Conservation (phyloP, 1,140 invertebrate species). For the Mycetomoellerius zeteki region DNA sequence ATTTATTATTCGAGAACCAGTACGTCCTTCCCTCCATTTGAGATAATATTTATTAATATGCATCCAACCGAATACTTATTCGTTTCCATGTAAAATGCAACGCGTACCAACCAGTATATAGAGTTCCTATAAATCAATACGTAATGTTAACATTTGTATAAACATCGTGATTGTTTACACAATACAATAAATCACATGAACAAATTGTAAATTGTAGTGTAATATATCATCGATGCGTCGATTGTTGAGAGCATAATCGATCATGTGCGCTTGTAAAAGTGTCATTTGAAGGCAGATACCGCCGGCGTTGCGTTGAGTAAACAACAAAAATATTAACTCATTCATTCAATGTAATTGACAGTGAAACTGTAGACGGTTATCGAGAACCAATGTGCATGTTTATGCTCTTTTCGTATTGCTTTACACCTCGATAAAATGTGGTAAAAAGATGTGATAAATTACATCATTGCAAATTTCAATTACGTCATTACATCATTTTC, state of each 20-base stretch:
- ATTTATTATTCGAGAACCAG: neutral
- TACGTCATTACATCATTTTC: neutral
- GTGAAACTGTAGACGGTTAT: conserved; percentile 44
- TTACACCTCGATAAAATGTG: neutral
- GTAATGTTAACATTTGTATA: conserved; percentile 30
- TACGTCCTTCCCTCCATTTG: neutral
- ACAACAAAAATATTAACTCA: conserved; percentile 55
- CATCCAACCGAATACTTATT: neutral
- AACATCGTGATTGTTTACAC: conserved; percentile 46
- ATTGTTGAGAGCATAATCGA: conserved; percentile 22
- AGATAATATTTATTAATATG: conserved; percentile 45
- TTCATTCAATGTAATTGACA: conserved; percentile 68
- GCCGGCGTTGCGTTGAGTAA: neutral
- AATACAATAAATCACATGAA: conserved; percentile 39
- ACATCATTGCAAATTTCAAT: neutral
- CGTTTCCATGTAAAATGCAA: conserved; percentile 5
- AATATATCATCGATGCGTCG: conserved; percentile 27
- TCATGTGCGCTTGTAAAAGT: conserved; percentile 41
- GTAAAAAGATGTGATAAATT: neutral
- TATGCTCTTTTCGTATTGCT: neutral
- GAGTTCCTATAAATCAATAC: conserved; percentile 15
- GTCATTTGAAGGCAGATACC: conserved; percentile 42
- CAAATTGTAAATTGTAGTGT: conserved; percentile 43
- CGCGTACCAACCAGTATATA: neutral
- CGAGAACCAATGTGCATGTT: neutral